Evolutionary conservation across 2,888 invertebrate genomes (phyloP).

Genomic region (Temnothorax ravouxi): DNA sequence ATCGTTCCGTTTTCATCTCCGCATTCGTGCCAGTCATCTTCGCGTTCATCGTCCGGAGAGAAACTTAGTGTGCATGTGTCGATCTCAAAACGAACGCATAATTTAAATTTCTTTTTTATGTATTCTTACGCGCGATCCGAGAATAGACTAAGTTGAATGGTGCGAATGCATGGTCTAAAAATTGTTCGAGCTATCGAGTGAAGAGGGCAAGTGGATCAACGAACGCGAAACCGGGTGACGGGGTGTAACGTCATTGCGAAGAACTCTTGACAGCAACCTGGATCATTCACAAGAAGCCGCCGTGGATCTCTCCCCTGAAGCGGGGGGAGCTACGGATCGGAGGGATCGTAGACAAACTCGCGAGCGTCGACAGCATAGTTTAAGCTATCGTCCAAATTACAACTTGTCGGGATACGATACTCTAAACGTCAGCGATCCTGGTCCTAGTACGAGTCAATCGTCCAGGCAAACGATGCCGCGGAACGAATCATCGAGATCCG

Average conservation of each 20-base stretch:
- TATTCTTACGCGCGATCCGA: neutral
- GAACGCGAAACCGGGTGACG: neutral
- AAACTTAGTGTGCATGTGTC: slow-evolving; percentile 54
- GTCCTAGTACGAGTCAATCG: neutral
- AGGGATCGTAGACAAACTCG: neutral
- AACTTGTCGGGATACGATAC: neutral
- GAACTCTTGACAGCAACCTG: neutral
- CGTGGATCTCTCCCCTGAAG: slow-evolving; percentile 7
- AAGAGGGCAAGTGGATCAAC: neutral
- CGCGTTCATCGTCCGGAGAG: slow-evolving; percentile 33
- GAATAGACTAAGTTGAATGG: neutral
- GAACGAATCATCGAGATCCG: slow-evolving; percentile 88
- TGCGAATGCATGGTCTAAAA: neutral
- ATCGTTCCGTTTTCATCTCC: slow-evolving; percentile 13
- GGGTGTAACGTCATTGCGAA: neutral
- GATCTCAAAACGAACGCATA: neutral
- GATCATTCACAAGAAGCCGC: neutral
- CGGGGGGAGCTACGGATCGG: neutral
- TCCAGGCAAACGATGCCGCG: slow-evolving; percentile 85
- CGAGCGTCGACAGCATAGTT: neutral
- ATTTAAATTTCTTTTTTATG: too few species aligned
- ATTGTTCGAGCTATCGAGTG: neutral
- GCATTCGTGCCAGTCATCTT: neutral
- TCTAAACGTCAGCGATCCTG: neutral
- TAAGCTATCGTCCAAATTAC: neutral